Evolutionary conservation across 2,113 vertebrate species (phyloP).

Genomic region (Danionella cerebrum): DNA sequence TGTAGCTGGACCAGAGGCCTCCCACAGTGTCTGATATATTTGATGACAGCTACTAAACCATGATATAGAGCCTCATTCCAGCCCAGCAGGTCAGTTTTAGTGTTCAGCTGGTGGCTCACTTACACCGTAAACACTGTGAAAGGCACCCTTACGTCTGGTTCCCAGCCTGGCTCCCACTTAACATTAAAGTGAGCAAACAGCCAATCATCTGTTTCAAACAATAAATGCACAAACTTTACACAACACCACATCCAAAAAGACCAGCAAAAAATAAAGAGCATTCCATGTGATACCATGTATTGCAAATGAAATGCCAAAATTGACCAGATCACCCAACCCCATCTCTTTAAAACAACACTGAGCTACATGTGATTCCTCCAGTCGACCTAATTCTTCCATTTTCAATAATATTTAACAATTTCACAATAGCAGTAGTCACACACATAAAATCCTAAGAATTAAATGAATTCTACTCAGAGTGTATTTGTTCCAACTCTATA

Average conservation of each 20-base stretch:
- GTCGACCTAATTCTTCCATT: no score
- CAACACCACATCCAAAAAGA: not conserved
- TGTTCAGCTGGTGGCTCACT: constrained; percentile 1
- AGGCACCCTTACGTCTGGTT: not conserved
- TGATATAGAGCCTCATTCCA: constrained; percentile 27
- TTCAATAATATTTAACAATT: no score
- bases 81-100: not conserved
- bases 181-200: constrained; percentile 4
- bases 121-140: not conserved
- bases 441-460: no score
- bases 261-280: not conserved
- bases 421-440: no score
- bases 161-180: not conserved
- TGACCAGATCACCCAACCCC: no score
- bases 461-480: no score
- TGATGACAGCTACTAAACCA: constrained; percentile 34
- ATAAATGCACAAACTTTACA: not conserved
- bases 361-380: no score
- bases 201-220: not conserved
- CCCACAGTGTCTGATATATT: constrained; percentile 10
- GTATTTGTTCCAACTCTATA: no score
- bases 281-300: no score
- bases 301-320: no score
- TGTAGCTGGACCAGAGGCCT: constrained; percentile 20
- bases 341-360: no score